A percentile compares a stretch with the other conserved stretches of the same genome.
These are phyloP conservation scores for Tretioscincus oriximinensis DNA, from an alignment of 2,113 vertebrate genomes.

Conservation along the genomic window DNA sequence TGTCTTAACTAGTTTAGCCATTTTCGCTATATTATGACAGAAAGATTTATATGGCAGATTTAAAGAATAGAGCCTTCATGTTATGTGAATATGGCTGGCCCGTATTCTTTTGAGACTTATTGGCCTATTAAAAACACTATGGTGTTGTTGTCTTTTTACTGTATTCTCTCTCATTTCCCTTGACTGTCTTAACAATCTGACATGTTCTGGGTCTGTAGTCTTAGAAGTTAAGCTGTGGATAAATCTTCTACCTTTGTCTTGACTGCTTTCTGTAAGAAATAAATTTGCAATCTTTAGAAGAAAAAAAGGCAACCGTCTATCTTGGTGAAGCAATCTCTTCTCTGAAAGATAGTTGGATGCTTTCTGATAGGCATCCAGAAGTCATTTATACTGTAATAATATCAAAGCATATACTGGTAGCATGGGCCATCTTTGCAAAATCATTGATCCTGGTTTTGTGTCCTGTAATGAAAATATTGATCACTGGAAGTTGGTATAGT, in stretches of 20 bases:
- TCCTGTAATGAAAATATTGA: slow-evolving; percentile 71
- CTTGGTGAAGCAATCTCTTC: slow-evolving; percentile 1
- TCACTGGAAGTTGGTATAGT: slow-evolving; percentile 54
- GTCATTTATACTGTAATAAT: slow-evolving; percentile 47
- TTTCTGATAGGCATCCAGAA: slow-evolving; percentile 15
- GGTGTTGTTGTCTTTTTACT: slow-evolving; percentile 58
- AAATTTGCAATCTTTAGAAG: slow-evolving; percentile 25
- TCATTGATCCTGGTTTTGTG: slow-evolving; percentile 55
- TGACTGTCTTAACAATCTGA: slow-evolving; percentile 68
- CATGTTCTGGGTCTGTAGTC: slow-evolving; percentile 55
- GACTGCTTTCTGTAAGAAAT: slow-evolving; percentile 54
- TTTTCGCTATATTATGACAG: too few relatives aligned
- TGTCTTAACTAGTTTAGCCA: slow-evolving; percentile 14
- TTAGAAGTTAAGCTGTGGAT: slow-evolving; percentile 66
- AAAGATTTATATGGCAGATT: background rate
- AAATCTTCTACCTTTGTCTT: slow-evolving; percentile 63
- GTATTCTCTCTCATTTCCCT: slow-evolving; percentile 59
- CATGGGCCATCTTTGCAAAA: slow-evolving; percentile 44
- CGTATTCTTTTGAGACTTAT: slow-evolving; percentile 9
- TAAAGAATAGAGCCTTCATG: slow-evolving; percentile 24
- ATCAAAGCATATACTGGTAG: slow-evolving; percentile 28
- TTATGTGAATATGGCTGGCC: slow-evolving; percentile 25
- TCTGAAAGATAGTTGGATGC: slow-evolving; percentile 34
- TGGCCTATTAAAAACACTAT: slow-evolving; percentile 22
- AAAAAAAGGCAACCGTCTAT: background rate